Evolutionary conservation across 2,797 vertebrate species (phyloP).

Genomic region (Glyptemys insculpta): DNA sequence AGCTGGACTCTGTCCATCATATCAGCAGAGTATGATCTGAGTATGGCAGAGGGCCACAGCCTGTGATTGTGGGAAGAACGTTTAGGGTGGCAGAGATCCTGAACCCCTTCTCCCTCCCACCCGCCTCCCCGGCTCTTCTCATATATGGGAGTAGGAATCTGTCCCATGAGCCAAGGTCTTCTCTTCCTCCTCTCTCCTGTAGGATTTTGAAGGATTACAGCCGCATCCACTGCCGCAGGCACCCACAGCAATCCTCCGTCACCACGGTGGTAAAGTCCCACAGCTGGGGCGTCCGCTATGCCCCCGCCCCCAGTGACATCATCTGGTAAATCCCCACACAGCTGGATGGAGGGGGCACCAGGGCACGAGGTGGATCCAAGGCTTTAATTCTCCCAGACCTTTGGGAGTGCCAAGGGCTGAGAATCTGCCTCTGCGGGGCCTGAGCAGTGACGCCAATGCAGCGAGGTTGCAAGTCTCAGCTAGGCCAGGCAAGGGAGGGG

Average conservation of each 20-base stretch:
- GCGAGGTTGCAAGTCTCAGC: rapidly evolving
- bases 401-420: not conserved
- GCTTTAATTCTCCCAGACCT: not conserved
- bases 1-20: not conserved
- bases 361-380: not conserved
- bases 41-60: not conserved
- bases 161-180: not conserved
- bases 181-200: not conserved
- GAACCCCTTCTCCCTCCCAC: not conserved
- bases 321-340: slow-evolving; percentile 87
- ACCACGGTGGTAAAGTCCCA: slow-evolving; percentile 92
- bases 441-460: not conserved
- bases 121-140: not conserved
- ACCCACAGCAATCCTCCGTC: slow-evolving; percentile 94
- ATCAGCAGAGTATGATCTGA: rapidly evolving
- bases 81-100: not conserved
- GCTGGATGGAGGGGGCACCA: rapidly evolving
- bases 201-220: slow-evolving; percentile 94
- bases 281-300: slow-evolving; percentile 88
- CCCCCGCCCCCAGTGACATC: slow-evolving; percentile 94
- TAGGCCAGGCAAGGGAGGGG: not conserved
- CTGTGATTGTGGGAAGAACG: not conserved
- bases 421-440: not conserved
- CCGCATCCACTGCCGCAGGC: slow-evolving; percentile 82
- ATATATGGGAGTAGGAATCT: not conserved